Conservation (phyloP, 2,888 invertebrate genomes). For the Mimachlamys varia region DNA sequence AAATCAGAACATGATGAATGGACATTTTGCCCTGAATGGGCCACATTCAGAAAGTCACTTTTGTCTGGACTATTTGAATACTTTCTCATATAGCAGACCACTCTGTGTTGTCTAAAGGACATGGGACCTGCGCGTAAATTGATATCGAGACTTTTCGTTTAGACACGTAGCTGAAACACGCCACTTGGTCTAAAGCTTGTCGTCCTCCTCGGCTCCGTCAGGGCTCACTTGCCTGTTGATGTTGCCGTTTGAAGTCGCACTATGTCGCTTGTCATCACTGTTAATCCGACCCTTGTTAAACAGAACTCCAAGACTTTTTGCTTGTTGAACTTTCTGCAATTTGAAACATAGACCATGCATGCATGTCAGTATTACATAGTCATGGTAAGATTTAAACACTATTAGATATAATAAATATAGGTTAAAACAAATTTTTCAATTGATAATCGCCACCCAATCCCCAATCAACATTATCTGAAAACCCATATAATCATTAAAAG, state of each 20-base stretch:
- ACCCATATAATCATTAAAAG: too few relatives aligned
- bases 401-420: too few relatives aligned
- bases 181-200: not conserved
- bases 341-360: conserved; percentile 8
- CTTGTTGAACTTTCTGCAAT: conserved; percentile 64
- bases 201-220: not conserved
- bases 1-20: too few relatives aligned
- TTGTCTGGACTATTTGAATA: too few relatives aligned
- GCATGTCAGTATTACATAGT: not conserved
- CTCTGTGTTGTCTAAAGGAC: not conserved
- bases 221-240: conserved; percentile 49
- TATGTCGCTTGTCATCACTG: conserved; percentile 34
- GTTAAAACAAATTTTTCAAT: too few relatives aligned
- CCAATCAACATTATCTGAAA: too few relatives aligned
- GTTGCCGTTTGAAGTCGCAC: conserved; percentile 36
- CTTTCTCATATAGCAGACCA: too few relatives aligned
- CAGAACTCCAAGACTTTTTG: conserved; percentile 62
- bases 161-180: not conserved
- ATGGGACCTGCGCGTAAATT: not conserved
- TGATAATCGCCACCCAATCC: too few relatives aligned
- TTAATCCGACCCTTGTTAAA: conserved; percentile 50
- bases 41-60: too few relatives aligned
- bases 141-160: not conserved
- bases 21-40: too few relatives aligned
- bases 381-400: too few relatives aligned